Base-by-base conservation (phyloP, 2,113 vertebrate genomes). In the Gnathonemus longibarbis region DNA sequence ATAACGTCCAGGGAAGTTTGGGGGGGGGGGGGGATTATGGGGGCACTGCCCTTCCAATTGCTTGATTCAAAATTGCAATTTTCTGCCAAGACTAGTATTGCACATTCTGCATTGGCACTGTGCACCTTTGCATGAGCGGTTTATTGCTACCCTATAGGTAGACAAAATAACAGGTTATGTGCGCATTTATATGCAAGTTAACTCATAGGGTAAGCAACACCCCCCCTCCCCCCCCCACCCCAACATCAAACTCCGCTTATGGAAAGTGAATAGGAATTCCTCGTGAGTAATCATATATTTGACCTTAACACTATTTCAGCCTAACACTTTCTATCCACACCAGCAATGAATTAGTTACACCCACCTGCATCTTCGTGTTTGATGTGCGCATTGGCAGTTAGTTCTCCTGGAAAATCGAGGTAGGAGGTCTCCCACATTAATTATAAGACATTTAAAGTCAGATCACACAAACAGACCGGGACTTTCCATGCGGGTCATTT, bases 401-500 rank as follows among this genome's bases (percentile, higher is more conserved):
- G 31, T 19, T 50, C 46, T 52, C 27, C 52, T 39, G 27, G n/a
- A 13, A 80, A 24, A 24, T 50, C 19, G 9, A 11, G 89, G 19
- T 11, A 39, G 6, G 24, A 8, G 3, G 24, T 46, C 45, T 42
- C 35, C 10, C 52, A 89, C 52, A 11, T 39, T 11, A 56, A 84
- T 58, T 46, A 62, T 80, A 80, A n/a, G 24, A 27, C 39, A 84
- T 89, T 24, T 15, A n/a, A 39, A 39, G 15, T 46, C 49, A 58
- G 53, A 89, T 91, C 50, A 77, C 56, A 49, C 88, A 84, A 48
- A 53, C 50, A 66, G 74, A 87, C 49, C 8, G 52, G 52, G 58
- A 91, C 77, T 27, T 91, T 88, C 90, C 89, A 86, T 88, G 56
- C n/a, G 31, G 87, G 91, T 89, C 87, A 88, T 88, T 89, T 84